phyloP scores from a whole-genome alignment of 2,113 vertebrate genomes.

The Callionymus lyra region DNA sequence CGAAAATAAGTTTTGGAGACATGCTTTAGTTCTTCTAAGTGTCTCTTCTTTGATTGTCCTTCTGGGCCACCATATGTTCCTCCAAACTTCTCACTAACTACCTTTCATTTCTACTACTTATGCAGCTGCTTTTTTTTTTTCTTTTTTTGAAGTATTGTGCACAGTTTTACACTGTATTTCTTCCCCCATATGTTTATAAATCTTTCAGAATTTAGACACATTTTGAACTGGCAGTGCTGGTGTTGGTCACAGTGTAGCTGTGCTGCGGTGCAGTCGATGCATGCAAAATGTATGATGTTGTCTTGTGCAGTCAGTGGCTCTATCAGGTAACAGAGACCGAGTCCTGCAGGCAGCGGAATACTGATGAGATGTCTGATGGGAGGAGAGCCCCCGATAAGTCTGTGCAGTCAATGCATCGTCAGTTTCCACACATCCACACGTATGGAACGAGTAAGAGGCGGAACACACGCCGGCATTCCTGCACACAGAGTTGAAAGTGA shows the following conservation, averaged over 20 bases:
- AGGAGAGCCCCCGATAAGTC: slow-evolving; percentile 5
- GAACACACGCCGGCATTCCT: not conserved
- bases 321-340: slow-evolving; percentile 15
- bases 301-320: slow-evolving; percentile 28
- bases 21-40: no score
- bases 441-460: not conserved
- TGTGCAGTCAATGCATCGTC: slow-evolving; percentile 16
- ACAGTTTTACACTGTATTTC: no score
- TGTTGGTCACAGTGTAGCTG: slow-evolving; percentile 15
- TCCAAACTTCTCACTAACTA: no score
- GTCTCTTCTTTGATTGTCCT: no score
- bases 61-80: no score
- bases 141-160: no score
- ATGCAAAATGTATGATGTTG: slow-evolving; percentile 39
- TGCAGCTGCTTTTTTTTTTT: no score
- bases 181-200: no score
- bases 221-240: not conserved
- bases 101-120: no score
- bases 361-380: slow-evolving; percentile 20
- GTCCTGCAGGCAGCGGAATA: slow-evolving; percentile 10
- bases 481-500: not conserved
- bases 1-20: no score
- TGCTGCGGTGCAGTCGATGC: slow-evolving; percentile 26
- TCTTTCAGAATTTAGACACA: no score
- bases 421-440: not conserved